Base-by-base conservation (phyloP, 2,888 invertebrate species). In the Anodontia alba region DNA sequence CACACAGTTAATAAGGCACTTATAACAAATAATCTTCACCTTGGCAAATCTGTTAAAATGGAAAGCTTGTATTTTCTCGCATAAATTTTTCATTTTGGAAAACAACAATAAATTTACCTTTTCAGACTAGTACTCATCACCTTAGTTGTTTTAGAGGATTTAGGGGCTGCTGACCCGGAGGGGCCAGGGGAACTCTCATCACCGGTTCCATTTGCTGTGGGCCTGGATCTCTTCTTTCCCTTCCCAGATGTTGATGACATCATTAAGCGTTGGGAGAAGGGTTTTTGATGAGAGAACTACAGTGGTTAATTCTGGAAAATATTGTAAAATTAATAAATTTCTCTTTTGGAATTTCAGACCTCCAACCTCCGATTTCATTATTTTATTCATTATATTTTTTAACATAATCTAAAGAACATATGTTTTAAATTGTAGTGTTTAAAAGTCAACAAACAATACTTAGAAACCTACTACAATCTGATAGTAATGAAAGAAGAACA, bases 51-150 rank as follows among this genome's bases (percentile, higher is more conserved):
- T 26, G 26, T 54, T 26, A n/a, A 15, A 20, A 49, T 49, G 3
- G n/a, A 49, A 8, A 49, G 3, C 49, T 49, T 15, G 42, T 15
- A 49, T 49, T 26, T 54, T 54, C 26, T 26, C 3, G 46, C 15
- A 12, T 46, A 46, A 20, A 46, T 3, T 46, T 12, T 46, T 46
- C 26, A 20, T 8, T 54, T 54, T 54, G 7, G 1, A 33, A 15
- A 72, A 51, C n/a, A 33, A 15, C 29, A 54, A 15, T 23, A 17
- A 36, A 70, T 38, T n/a, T 80, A 85, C 89, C 89, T 84, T 84
- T 88, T 89, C 12, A 89, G 73, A 66, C 87, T 87, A n/a, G 89
- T 89, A 43, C 89, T 88, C 79, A 86, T 89, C 31, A 88, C 78
- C 74, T 89, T 89, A 51, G 83, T 83, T 51, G 72, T 83, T 72